A percentile compares a stretch with the other conserved stretches of the same genome.
These are phyloP conservation scores for Caenorhabditis virilis DNA, from an alignment of 2,888 invertebrate genomes.

Conservation along the genomic window DNA sequence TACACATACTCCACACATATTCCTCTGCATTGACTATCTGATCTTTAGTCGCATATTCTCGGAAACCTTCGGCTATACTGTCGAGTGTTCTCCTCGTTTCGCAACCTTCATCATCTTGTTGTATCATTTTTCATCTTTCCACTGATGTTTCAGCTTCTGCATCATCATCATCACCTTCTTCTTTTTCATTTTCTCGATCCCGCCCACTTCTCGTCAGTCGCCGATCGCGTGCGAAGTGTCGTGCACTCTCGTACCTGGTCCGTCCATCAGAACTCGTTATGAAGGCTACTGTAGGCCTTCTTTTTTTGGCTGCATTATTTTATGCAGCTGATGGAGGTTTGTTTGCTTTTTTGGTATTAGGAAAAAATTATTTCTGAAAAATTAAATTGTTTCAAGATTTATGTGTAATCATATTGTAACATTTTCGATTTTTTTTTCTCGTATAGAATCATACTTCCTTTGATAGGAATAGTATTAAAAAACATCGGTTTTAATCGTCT, in stretches of 20 bases:
- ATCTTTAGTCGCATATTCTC: too few relatives aligned
- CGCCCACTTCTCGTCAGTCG: slow-evolving; percentile 28
- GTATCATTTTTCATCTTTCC: slow-evolving; percentile 9
- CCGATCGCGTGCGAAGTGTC: slow-evolving; percentile 3
- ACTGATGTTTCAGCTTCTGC: slow-evolving; percentile 27
- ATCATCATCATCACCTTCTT: slow-evolving; percentile 13
- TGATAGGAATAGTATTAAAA: too few relatives aligned
- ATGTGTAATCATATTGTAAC: slow-evolving; percentile 15
- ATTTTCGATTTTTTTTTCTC: too few relatives aligned
- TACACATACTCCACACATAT: too few relatives aligned
- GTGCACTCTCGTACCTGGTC: slow-evolving; percentile 33
- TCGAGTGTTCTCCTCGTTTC: too few relatives aligned
- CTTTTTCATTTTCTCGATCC: slow-evolving; percentile 23
- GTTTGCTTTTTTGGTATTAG: not conserved
- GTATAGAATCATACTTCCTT: too few relatives aligned
- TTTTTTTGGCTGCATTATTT: slow-evolving; percentile 29
- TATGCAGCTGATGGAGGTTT: slow-evolving; percentile 28
- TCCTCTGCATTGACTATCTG: too few relatives aligned
- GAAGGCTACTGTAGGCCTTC: slow-evolving; percentile 36
- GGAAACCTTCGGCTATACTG: too few relatives aligned
- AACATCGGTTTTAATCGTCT: too few relatives aligned
- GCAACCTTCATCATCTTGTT: slow-evolving; percentile 6
- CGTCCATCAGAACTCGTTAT: slow-evolving; percentile 28
- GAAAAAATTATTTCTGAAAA: too few relatives aligned
- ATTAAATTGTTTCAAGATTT: not conserved